Conservation (phyloP, 2,797 vertebrate species). For the Trachurus trachurus region DNA sequence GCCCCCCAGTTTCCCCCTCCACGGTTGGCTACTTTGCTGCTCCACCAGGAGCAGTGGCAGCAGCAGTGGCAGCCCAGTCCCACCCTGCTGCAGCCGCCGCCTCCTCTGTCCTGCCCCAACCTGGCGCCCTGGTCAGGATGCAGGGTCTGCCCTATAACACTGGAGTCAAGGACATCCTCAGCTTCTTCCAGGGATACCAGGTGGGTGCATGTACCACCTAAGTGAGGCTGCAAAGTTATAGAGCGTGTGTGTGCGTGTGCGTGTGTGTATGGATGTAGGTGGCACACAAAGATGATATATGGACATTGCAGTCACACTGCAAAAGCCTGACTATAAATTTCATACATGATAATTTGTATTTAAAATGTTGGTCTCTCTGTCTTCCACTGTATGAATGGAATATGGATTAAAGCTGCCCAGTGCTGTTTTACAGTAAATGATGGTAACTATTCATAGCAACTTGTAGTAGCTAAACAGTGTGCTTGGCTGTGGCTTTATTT, state of each 20-base stretch:
- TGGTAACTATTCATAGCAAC: background rate
- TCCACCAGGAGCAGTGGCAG: slow-evolving; percentile 87
- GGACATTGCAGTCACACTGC: background rate
- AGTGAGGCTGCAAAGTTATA: background rate
- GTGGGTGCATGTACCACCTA: slow-evolving; percentile 78
- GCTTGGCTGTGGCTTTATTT: background rate
- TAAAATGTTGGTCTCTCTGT: background rate
- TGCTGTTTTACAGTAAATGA: background rate
- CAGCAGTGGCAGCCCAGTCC: slow-evolving; percentile 89
- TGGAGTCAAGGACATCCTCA: slow-evolving; percentile 97
- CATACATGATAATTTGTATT: background rate
- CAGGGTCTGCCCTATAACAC: slow-evolving; percentile 95
- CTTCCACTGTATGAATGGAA: background rate
- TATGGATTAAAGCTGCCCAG: background rate
- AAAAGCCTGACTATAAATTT: background rate
- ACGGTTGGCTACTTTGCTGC: slow-evolving; percentile 93
- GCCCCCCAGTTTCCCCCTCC: slow-evolving; percentile 96
- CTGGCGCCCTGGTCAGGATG: slow-evolving; percentile 93
- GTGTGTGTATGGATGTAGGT: background rate
- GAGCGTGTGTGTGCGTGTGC: background rate
- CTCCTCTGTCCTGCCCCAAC: slow-evolving; percentile 89
- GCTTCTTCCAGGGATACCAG: slow-evolving; percentile 98
- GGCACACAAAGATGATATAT: background rate
- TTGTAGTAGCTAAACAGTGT: background rate
- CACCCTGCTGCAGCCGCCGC: slow-evolving; percentile 67